A percentile compares a stretch with the other conserved stretches of the same genome.
Conservation (phyloP, 2,888 invertebrate genomes). For the Oxystoma pomonae region DNA sequence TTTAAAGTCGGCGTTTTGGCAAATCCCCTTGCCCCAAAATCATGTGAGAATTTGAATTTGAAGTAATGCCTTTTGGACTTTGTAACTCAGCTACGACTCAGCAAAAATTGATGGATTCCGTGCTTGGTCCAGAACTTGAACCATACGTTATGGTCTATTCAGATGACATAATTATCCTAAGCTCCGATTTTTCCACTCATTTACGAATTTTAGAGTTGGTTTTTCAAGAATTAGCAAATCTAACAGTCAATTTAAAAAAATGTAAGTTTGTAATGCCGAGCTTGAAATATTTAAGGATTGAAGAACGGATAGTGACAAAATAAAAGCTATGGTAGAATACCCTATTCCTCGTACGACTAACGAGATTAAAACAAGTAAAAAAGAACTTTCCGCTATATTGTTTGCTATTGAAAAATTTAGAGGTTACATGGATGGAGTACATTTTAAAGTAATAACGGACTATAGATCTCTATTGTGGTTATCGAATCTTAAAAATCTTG, state of each 20-base stretch:
- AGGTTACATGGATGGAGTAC: slow-evolving; percentile 16
- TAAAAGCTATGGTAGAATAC: slow-evolving; percentile 9
- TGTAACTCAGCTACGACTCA: slow-evolving; percentile 27
- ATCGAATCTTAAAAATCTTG: slow-evolving; percentile 7
- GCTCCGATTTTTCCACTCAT: neutral
- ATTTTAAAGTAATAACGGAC: slow-evolving; percentile 10
- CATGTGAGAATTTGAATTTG: slow-evolving; percentile 25
- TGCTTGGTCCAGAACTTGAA: neutral
- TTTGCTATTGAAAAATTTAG: slow-evolving; percentile 13
- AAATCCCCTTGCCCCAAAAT: slow-evolving; percentile 12
- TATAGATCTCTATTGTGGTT: slow-evolving; percentile 2
- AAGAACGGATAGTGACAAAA: slow-evolving; percentile 8
- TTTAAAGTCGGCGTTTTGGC: slow-evolving; percentile 11
- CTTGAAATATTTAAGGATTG: slow-evolving; percentile 6
- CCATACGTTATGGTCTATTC: neutral
- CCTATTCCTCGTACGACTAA: slow-evolving; percentile 8
- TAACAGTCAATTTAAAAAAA: neutral
- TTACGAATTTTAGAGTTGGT: neutral
- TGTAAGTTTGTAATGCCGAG: neutral
- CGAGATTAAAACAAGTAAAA: neutral
- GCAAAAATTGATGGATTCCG: neutral
- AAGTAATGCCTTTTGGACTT: slow-evolving; percentile 24
- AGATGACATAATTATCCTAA: neutral
- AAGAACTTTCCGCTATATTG: slow-evolving; percentile 27
- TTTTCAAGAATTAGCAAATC: neutral